Percentiles rank a stretch among this genome's conserved stretches.
phyloP scores from a whole-genome alignment of 2,888 invertebrate genomes.

The Tetranychus truncatus region DNA sequence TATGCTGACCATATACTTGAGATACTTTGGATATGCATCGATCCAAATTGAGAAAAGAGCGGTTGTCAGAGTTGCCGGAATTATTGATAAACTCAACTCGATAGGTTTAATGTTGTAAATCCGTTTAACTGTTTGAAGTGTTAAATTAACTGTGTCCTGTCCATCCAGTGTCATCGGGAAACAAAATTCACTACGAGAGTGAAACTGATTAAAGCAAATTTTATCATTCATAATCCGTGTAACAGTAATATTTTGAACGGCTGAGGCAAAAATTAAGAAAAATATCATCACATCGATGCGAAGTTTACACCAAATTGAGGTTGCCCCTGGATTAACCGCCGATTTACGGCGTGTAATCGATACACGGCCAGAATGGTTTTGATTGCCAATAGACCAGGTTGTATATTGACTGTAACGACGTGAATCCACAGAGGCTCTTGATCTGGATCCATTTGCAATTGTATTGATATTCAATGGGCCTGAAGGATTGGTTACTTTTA shows the following conservation, averaged over 20 bases:
- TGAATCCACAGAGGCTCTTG: background rate
- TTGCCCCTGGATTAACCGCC: background rate
- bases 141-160: background rate
- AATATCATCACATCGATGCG: background rate
- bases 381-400: background rate
- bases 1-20: background rate
- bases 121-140: background rate
- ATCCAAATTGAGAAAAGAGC: background rate
- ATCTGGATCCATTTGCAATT: no score
- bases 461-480: no score
- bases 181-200: background rate
- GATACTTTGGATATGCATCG: background rate
- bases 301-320: background rate
- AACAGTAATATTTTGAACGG: background rate
- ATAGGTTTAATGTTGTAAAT: background rate
- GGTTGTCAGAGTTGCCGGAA: background rate
- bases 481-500: no score
- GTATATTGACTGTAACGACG: background rate
- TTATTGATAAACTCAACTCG: background rate
- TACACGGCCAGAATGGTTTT: background rate
- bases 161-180: background rate
- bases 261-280: background rate
- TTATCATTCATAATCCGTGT: background rate
- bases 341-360: background rate
- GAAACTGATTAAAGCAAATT: background rate